A percentile compares a stretch with the other conserved stretches of the same genome.
Evolutionary conservation across 53 echinoderm and acorn worm genomes (phyloP).

Genomic region (Paracentrotus lividus): DNA sequence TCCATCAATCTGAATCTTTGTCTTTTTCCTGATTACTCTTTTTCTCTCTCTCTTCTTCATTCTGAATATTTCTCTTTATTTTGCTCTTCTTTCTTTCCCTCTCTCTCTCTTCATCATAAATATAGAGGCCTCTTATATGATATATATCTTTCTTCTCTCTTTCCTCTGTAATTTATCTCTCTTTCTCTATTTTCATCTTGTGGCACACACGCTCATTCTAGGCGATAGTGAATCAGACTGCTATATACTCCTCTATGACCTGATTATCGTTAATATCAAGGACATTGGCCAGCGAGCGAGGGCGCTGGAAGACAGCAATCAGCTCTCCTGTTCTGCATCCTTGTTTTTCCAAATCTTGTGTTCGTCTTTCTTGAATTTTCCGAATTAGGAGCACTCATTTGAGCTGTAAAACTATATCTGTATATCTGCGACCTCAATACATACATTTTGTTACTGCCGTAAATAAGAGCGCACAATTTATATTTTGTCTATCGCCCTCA

Average conservation of each 20-base stretch:
- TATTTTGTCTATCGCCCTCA: not conserved
- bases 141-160: not conserved
- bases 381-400: conserved; percentile 10
- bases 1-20: not conserved
- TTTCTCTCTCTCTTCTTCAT: not conserved
- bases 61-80: not conserved
- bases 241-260: conserved; percentile 20
- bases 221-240: not conserved
- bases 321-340: not conserved
- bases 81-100: conserved; percentile 18
- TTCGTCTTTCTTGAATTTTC: conserved; percentile 20
- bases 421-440: not conserved
- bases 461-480: not conserved
- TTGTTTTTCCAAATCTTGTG: not conserved
- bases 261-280: conserved; percentile 67
- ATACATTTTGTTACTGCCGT: not conserved
- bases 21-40: not conserved
- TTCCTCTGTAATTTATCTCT: not conserved
- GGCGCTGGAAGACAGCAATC: conserved; percentile 29
- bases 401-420: not conserved
- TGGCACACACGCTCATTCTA: not conserved
- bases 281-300: not conserved
- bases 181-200: not conserved
- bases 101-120: not conserved
- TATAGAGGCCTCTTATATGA: too few species aligned